Percentiles rank a stretch among this genome's conserved stretches.
Conservation (phyloP, 2,113 vertebrate species). For the Notarius lentiginosus region DNA sequence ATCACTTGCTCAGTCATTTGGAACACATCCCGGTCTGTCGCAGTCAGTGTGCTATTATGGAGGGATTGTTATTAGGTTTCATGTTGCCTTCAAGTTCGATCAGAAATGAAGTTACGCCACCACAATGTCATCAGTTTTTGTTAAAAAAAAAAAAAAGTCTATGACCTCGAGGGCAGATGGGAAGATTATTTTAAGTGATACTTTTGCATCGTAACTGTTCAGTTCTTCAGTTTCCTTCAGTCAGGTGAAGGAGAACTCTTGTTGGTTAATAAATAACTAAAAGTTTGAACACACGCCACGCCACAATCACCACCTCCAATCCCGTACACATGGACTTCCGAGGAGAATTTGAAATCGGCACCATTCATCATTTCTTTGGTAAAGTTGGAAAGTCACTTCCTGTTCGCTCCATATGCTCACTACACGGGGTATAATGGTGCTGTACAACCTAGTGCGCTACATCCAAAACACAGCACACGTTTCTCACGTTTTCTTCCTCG, state of each 20-base stretch:
- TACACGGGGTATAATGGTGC: not conserved
- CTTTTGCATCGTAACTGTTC: not conserved
- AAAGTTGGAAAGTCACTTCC: not conserved
- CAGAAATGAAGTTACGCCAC: too few species aligned
- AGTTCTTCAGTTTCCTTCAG: not conserved
- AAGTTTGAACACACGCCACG: not conserved
- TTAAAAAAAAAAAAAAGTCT: not conserved
- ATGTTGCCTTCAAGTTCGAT: not conserved
- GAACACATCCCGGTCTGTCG: not conserved
- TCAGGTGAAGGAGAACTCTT: too few species aligned
- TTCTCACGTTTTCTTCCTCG: not conserved
- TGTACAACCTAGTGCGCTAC: not conserved
- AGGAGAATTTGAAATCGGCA: not conserved
- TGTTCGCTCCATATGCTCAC: not conserved
- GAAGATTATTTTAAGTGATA: not conserved
- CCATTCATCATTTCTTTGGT: not conserved
- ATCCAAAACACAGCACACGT: not conserved
- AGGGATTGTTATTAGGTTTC: not conserved
- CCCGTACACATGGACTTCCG: not conserved
- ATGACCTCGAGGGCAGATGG: not conserved
- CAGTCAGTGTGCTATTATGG: not conserved
- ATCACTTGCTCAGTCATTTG: not conserved
- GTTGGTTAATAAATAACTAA: not conserved
- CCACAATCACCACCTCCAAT: not conserved
- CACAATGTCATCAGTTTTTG: too few species aligned